Evolutionary conservation across 2,113 vertebrate genomes (phyloP), one percentile per base, ranked within the genome.

Genomic region (Micronisus gabar): DNA sequence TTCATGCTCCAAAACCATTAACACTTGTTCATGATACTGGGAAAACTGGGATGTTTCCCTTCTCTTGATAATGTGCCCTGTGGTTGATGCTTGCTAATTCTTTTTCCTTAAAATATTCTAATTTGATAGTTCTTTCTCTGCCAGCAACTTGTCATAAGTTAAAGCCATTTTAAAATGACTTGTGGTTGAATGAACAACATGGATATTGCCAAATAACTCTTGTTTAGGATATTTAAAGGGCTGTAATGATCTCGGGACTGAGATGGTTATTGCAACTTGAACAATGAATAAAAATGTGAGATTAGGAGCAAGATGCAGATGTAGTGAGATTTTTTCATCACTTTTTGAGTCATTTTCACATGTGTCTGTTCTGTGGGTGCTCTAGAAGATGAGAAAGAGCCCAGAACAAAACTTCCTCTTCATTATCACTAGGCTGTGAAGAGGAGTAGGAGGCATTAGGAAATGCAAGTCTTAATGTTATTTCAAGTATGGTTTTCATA

Each of bases 261-360:
- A 95, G 38, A 66, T 67, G 21, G n/a, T 43, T 81, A 40, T 55
- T 47, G 21, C 14, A 94, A 65, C 53, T 80, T 94, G 55, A 80
- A 40, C 29, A 73, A 41, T 72, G 23, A 59, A 63, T 91, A 48
- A 55, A 86, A 52, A 62, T 20, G 20, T 75, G 63, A 81, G 27
- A 74, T 81, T 81, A 63, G 41, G n/a, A 93, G 18, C 21, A 62
- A 59, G 74, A 86, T 72, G 53, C 29, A 89, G 88, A 83, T 52
- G 29, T 14, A 92, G 36, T 38, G 63, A 78, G 36, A 43, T n/a
- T 82, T 85, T 43, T 70, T 43, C 43, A 66, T 81, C 15, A 26
- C 25, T 63, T 88, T 88, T 88, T 95, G 84, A 97, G 74, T 97
- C 58, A 90, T 90, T 96, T 90, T 93, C 83, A 70, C 50, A 67